Percentiles rank a stretch among this genome's conserved stretches.
Evolutionary conservation across 1,140 invertebrate species (phyloP).

Genomic region (Lysiphlebus fabarum): DNA sequence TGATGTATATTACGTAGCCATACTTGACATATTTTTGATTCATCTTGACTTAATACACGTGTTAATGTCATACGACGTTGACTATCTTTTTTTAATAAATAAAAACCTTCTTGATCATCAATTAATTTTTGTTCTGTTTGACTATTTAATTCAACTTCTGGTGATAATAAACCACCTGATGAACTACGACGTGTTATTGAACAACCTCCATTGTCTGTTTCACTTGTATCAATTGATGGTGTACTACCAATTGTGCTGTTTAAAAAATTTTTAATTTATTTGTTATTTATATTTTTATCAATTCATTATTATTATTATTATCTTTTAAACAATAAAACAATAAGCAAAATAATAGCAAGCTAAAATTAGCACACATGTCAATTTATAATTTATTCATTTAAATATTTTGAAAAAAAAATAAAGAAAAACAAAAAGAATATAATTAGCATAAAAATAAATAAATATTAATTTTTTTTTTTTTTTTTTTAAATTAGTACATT

Average conservation of each 20-base stretch:
- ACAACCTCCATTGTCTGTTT: slow-evolving; percentile 59
- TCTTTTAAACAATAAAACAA: no score
- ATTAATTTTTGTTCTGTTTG: slow-evolving; percentile 52
- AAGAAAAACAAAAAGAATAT: no score
- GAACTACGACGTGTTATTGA: slow-evolving; percentile 70
- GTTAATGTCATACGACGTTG: slow-evolving; percentile 89
- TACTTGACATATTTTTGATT: slow-evolving; percentile 77
- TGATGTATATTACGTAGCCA: slow-evolving; percentile 76
- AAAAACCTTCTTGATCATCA: slow-evolving; percentile 88
- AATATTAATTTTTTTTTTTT: no score
- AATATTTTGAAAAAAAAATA: no score
- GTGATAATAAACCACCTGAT: slow-evolving; percentile 74
- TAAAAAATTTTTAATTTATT: not conserved
- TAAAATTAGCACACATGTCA: not conserved
- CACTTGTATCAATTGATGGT: slow-evolving; percentile 66
- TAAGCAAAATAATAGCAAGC: not conserved
- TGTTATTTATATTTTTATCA: no score
- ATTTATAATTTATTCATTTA: no score
- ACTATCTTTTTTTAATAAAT: slow-evolving; percentile 94
- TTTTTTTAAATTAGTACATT: not conserved
- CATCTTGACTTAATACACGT: slow-evolving; percentile 84
- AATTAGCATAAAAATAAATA: no score
- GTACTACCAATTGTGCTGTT: slow-evolving; percentile 61
- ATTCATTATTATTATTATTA: no score
- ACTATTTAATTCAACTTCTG: slow-evolving; percentile 63